Base-by-base conservation (phyloP, 2,888 invertebrate genomes). In the Scaptomyza cyrtandrae region DNA sequence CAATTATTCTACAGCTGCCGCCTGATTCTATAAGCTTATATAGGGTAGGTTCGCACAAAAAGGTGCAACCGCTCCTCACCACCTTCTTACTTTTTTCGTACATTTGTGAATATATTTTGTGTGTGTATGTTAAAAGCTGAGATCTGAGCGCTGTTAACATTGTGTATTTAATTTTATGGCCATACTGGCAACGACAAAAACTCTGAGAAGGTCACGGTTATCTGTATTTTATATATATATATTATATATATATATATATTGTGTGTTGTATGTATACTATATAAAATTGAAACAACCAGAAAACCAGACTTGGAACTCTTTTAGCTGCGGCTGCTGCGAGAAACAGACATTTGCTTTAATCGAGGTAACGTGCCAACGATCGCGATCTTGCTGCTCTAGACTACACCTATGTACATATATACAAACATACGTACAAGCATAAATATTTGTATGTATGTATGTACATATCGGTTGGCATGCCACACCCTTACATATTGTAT, bases 331-430 rank as follows among this genome's bases (percentile, higher is more conserved):
- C 46, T 56, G 59, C 59, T 52, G 55, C 56, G 60, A 58, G 39
- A 65, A 73, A 73, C 74, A 75, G 64, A 71, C 53, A 71, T 85
- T 80, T 71, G 68, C 68, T 71, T 77, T 80, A 83, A 86, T 86
- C 86, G 83, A 83, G 83, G 83, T 86, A 86, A 86, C 84, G 79
- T 83, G 86, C 74, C 80, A 83, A 75, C 73, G 78, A 83, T 80
- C 75, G 71, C 72, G 50, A 72, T 72, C 73, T 72, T 7, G 62
- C 54, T 58, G 46, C 63, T 53, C 44, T 55, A 52, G 24, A 19
- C 44, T 39, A 39, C 45, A 45, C 35, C 2, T 29, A 41, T 46
- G 0, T 48, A n/a, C 19, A 11, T 46, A 0, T 48, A n/a, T 29
- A 11, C 7, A n/a, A n/a, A n/a, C n/a, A n/a, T 37, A 16, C 35